Evolutionary conservation across 2,888 invertebrate species (phyloP).

Genomic region (Mythimna impura): DNA sequence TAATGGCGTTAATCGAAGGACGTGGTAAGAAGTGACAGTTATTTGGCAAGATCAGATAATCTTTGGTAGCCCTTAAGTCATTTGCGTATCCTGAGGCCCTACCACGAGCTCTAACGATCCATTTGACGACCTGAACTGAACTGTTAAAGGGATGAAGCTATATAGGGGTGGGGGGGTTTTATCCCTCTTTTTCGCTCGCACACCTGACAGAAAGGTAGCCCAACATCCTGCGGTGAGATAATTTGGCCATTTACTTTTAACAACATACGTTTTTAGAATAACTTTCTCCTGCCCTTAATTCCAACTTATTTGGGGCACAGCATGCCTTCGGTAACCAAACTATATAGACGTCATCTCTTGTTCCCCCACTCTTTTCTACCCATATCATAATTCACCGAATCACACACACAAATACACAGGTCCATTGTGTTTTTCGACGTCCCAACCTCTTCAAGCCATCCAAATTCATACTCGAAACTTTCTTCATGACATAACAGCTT

Average conservation of each 20-base stretch:
- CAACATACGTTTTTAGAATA: background rate
- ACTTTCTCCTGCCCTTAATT: background rate
- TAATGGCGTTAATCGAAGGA: slow-evolving; percentile 17
- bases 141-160: no score
- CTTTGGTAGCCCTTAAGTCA: background rate
- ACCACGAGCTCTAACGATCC: no score
- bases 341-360: background rate
- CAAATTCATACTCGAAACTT: background rate
- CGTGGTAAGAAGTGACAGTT: background rate
- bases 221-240: no score
- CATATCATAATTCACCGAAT: background rate
- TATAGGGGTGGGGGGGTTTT: no score
- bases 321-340: background rate
- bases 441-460: background rate
- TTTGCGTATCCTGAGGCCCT: no score
- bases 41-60: background rate
- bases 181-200: no score
- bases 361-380: background rate
- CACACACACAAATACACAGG: background rate
- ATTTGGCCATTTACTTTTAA: no score
- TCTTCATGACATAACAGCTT: background rate
- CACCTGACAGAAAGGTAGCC: no score
- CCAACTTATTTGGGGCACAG: background rate
- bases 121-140: no score
- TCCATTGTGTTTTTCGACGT: background rate